phyloP scores from a whole-genome alignment of 2,797 vertebrate genomes.

The Myotis daubentonii region DNA sequence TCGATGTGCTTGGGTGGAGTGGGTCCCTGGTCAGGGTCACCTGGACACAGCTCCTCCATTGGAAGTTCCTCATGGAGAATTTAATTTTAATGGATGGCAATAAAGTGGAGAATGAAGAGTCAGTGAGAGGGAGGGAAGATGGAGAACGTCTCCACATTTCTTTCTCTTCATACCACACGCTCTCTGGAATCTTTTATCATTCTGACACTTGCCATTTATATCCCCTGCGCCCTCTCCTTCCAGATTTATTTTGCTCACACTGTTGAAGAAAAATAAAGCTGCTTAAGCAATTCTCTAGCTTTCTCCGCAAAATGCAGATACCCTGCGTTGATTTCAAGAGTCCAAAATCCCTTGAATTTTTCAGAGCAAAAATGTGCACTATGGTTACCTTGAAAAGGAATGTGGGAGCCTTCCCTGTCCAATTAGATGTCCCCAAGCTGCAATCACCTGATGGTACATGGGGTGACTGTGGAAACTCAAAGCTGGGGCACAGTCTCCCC shows the following conservation, averaged over 20 bases:
- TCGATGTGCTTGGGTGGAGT: not conserved
- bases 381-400: not conserved
- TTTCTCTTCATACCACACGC: not conserved
- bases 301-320: conserved; percentile 38
- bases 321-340: conserved; percentile 3
- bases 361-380: not conserved
- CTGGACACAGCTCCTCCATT: not conserved
- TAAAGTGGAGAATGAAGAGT: conserved; percentile 67
- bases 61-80: conserved; percentile 25
- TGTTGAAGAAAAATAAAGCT: conserved; percentile 61
- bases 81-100: conserved; percentile 63
- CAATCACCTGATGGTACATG: not conserved
- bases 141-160: conserved; percentile 32
- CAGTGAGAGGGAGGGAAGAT: conserved; percentile 15
- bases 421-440: not conserved
- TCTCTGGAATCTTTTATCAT: conserved; percentile 63
- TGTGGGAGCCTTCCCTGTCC: not conserved
- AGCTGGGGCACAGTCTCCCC: not conserved
- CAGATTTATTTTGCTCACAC: conserved; percentile 60
- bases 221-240: conserved; percentile 26
- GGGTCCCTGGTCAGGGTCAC: conserved; percentile 29
- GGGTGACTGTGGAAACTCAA: not conserved
- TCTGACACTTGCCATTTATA: conserved; percentile 72
- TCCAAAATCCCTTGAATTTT: not conserved
- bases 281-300: conserved; percentile 53